Base-by-base conservation (phyloP, 1,140 invertebrate genomes). In the Drosophila pruinosa region DNA sequence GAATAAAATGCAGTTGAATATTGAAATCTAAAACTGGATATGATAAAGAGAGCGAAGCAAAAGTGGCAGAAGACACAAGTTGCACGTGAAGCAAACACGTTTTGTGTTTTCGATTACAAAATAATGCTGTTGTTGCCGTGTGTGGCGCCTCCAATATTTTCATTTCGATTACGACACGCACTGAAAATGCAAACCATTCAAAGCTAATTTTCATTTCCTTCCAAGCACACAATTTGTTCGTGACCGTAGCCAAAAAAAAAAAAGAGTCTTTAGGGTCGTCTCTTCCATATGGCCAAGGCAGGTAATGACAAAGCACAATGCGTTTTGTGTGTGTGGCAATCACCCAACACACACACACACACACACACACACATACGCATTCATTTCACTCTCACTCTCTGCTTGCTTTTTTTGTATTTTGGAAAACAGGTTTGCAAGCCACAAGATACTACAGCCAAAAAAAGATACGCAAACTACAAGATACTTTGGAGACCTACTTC, bases 301-400 rank as follows among this genome's bases (percentile, higher is more conserved):
- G 61, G 75, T 83, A 82, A 78, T 82, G 75, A 83, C 75, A 82
- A 83, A 79, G 69, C 64, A 64, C 52, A 70, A 70, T 64, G 67
- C 31, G 67, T 64, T 54, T 39, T 45, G 19, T 61, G 47, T 62
- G 65, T 62, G 58, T 52, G 67, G 38, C 67, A 70, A 63, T 53
- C 67, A 57, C 64, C 64, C 64, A 73, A 41, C 21, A 48, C 19
- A 52, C 47, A 41, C 28, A 58, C 61, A 36, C 26, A 5, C 48
- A 59, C 50, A 54, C 41, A 67, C 50, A 48, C 22, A 71, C 38
- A 53, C 24, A 67, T 21, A 36, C 47, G 14, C 15, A 64, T n/a
- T n/a, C 12, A 43, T 68, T 72, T 83, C 68, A 85, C 80, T 85
- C 80, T 79, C 69, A 85, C 80, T 85, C 81, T 85, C 76, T 34